A percentile compares a stretch with the other conserved stretches of the same genome.
phyloP scores from a whole-genome alignment of 2,113 vertebrate species.

The Sorex araneus region DNA sequence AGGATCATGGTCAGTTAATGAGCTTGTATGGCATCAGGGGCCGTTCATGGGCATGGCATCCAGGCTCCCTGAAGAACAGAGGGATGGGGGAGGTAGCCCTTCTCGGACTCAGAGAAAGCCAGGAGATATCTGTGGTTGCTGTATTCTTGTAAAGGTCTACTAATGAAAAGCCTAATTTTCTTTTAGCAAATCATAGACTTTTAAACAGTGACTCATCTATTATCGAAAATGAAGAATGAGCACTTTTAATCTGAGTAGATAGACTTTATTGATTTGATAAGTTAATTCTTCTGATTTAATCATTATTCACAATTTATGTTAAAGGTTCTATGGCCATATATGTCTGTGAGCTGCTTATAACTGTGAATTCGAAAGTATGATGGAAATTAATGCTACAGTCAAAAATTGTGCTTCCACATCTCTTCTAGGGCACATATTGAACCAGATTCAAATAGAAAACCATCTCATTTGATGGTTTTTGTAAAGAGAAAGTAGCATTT shows the following conservation, averaged over 20 bases:
- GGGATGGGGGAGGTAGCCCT: too few species aligned
- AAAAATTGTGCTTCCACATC: constrained; percentile 44
- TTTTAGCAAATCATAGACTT: constrained; percentile 14
- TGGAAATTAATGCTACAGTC: constrained; percentile 8
- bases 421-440: constrained; percentile 42
- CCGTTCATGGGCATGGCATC: too few species aligned
- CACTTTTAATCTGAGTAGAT: constrained; percentile 8
- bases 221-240: neutral
- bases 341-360: neutral
- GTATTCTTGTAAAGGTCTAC: too few species aligned
- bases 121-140: too few species aligned
- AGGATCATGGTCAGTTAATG: too few species aligned
- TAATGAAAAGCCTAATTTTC: neutral
- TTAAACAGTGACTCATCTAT: neutral
- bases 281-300: neutral
- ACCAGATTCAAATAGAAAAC: neutral
- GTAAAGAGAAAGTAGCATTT: constrained; percentile 28
- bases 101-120: too few species aligned
- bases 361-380: constrained; percentile 10
- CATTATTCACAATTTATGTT: neutral
- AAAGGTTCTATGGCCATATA: neutral
- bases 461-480: constrained; percentile 46
- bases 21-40: too few species aligned
- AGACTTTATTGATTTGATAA: constrained; percentile 30
- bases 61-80: too few species aligned